A percentile compares a stretch with the other conserved stretches of the same genome.
Conservation (phyloP, 2,888 invertebrate species). For the Amblyjoppa proteus region DNA sequence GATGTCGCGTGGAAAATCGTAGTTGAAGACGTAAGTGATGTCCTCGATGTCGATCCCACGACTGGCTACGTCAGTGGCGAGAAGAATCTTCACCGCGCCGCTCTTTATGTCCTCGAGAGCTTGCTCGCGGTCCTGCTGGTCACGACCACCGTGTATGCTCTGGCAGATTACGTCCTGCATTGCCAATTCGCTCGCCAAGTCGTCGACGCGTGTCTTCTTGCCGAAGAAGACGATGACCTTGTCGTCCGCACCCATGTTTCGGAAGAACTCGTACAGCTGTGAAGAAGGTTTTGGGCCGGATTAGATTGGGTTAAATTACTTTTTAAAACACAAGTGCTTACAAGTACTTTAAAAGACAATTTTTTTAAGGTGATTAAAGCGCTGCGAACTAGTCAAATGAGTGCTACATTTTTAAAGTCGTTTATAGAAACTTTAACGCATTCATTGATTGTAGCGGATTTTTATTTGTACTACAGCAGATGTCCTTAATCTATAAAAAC, state of each 20-base stretch:
- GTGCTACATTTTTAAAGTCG: no score
- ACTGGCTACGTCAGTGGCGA: conserved; percentile 98
- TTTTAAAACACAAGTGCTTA: no score
- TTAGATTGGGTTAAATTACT: background rate
- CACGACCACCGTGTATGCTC: conserved; percentile 95
- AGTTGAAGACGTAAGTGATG: conserved; percentile 95
- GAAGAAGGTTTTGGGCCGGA: conserved; percentile 64
- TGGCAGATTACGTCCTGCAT: conserved; percentile 90
- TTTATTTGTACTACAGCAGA: no score
- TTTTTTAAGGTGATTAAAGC: no score
- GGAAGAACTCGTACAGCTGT: conserved; percentile 90
- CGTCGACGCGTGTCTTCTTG: conserved; percentile 93
- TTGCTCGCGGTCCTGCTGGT: conserved; percentile 92
- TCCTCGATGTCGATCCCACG: conserved; percentile 97
- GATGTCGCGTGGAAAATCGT: conserved; percentile 96
- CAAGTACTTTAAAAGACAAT: no score
- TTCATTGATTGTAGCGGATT: no score
- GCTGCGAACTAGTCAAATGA: no score
- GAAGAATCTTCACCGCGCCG: conserved; percentile 92
- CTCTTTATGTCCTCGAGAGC: conserved; percentile 94
- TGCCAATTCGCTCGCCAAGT: conserved; percentile 92
- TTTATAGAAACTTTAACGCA: no score
- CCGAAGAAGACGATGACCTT: conserved; percentile 97
- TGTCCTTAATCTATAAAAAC: no score
- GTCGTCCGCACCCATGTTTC: conserved; percentile 90